phyloP scores from a whole-genome alignment of 53 echinoderm and acorn worm genomes.

The Holothuria leucospilota region DNA sequence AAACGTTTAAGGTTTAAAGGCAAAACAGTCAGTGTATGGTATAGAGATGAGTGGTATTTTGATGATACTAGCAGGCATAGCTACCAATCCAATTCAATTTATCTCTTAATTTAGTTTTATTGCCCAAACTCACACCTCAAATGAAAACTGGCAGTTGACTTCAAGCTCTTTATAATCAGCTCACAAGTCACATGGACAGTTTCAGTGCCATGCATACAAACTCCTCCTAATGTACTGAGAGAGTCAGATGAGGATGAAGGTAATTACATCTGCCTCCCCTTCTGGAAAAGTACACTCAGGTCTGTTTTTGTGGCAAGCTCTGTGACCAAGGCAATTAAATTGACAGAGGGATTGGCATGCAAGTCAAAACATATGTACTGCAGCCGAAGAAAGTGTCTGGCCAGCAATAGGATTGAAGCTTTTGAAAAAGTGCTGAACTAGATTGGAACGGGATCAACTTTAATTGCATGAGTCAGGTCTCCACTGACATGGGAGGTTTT shows the following conservation, averaged over 20 bases:
- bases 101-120: slow-evolving; percentile 22
- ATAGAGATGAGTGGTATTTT: too few species aligned
- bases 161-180: background rate
- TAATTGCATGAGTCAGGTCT: slow-evolving; percentile 33
- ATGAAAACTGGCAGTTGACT: slow-evolving; percentile 35
- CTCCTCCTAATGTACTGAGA: too few species aligned
- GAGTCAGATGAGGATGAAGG: background rate
- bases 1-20: too few species aligned
- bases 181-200: too few species aligned
- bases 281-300: slow-evolving; percentile 17
- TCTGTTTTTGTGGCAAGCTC: slow-evolving; percentile 32
- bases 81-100: slow-evolving; percentile 2
- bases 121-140: slow-evolving; percentile 22
- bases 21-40: too few species aligned
- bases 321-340: slow-evolving; percentile 34
- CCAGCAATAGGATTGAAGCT: slow-evolving; percentile 1
- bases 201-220: too few species aligned
- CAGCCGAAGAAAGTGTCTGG: slow-evolving; percentile 1
- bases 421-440: slow-evolving; percentile 2
- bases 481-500: background rate
- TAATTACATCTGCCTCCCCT: slow-evolving; percentile 37
- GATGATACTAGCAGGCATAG: too few species aligned
- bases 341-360: slow-evolving; percentile 37
- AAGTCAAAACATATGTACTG: slow-evolving; percentile 43
- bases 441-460: slow-evolving; percentile 26